Base-by-base conservation (phyloP, 1,140 invertebrate species). In the Matsumurasca onukii region DNA sequence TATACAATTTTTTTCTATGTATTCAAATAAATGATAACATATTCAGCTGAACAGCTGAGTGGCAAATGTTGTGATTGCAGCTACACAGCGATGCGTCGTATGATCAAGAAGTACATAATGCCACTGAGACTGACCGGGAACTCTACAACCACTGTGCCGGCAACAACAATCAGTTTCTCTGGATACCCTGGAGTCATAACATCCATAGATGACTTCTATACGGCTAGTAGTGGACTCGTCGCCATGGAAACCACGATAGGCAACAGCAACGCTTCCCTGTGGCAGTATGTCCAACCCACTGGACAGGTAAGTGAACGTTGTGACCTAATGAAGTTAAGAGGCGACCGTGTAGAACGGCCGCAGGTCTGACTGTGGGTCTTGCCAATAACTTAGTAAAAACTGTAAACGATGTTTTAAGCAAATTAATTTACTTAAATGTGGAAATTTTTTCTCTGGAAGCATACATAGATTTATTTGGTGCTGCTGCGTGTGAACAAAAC, bases 161-260 rank as follows among this genome's bases (percentile, higher is more conserved):
- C 83, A 5, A 75, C 77, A 29, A 80, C 79, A 3, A 78, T 86
- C 69, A 80, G 84, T 1, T 88, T 91, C 77, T 87, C 87, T 30
- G 87, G 86, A 0, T 90, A 89, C 75, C 87, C 89, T 13, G 89
- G 85, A 3, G 75, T 80, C 3, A 67, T 90, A 2, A 78, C 79
- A 63, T 89, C 87, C 20, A 81, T 82, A 25, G 90, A 92, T 77
- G 90, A 92, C 77, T 92, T 86, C 78, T 91, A 90, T 75, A 76
- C 88, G 5, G 79, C 84, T 30, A 86, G 85, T 9, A 83, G 87
- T 52, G 88, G 89, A 5, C 76, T 92, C 75, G 84, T 88, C 22
- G 76, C 83, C 0, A 79, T 86, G 65, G 91, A 93, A 80, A 92
- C 91, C 27, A 92, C 90, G 2, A 89, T 91, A 70, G 86, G 85